Percentiles rank a stretch among this genome's conserved stretches.
Conservation (phyloP, 2,113 vertebrate species). For the Stomatorhinus ivindoensis region DNA sequence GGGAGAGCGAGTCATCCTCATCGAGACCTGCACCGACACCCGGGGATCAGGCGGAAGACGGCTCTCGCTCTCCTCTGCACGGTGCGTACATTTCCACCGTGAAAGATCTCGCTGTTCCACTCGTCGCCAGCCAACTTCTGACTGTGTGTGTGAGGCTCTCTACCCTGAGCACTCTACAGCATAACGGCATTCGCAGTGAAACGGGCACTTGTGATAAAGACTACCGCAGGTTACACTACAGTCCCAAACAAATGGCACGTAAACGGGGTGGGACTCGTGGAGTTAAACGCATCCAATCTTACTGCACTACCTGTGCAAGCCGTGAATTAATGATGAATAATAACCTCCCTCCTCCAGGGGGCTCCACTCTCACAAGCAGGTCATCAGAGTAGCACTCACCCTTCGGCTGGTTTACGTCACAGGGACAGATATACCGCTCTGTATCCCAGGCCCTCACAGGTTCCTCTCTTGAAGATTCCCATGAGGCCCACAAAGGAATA, state of each 20-base stretch:
- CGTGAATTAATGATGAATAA: neutral
- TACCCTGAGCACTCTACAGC: no score
- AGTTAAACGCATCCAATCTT: neutral
- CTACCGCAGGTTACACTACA: neutral
- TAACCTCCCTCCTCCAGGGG: neutral
- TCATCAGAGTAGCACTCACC: constrained; percentile 14
- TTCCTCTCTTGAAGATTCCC: neutral
- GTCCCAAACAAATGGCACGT: neutral
- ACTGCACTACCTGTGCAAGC: neutral
- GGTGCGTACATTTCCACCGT: no score
- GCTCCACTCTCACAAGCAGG: neutral
- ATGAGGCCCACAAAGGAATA: neutral
- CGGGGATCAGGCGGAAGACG: neutral
- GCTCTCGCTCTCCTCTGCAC: neutral
- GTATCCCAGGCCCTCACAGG: constrained; percentile 18
- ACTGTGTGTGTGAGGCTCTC: neutral
- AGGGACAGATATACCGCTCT: constrained; percentile 31
- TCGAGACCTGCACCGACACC: neutral
- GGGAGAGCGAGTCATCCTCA: neutral
- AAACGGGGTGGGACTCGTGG: neutral
- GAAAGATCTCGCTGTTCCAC: neutral
- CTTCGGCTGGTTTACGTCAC: constrained; percentile 24
- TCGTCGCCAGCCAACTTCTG: neutral
- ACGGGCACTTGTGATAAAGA: neutral
- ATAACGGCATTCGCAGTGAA: neutral